Evolutionary conservation across 2,888 invertebrate genomes (phyloP).

Genomic region (Lottia gigantea): DNA sequence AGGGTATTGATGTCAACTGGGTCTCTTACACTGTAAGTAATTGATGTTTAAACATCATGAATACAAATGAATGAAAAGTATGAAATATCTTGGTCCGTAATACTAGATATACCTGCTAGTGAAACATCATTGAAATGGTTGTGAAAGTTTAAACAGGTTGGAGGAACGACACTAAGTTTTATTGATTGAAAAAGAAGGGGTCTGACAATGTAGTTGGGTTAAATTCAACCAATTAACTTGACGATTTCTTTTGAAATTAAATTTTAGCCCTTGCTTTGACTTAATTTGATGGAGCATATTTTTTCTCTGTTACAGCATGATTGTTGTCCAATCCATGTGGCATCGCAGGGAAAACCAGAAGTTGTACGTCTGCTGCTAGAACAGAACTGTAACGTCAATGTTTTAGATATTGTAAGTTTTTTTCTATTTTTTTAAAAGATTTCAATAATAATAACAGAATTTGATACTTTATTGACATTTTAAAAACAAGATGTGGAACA

Average conservation of each 20-base stretch:
- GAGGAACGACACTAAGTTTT: too few species aligned
- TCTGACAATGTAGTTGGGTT: too few species aligned
- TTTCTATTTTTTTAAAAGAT: not conserved
- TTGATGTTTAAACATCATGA: not conserved
- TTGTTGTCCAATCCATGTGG: constrained; percentile 67
- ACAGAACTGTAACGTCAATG: constrained; percentile 64
- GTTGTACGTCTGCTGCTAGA: constrained; percentile 65
- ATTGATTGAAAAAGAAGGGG: too few species aligned
- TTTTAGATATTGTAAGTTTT: constrained; percentile 63
- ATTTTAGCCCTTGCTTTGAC: too few species aligned
- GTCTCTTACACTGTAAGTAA: constrained; percentile 65
- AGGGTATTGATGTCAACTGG: constrained; percentile 68
- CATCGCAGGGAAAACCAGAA: constrained; percentile 67
- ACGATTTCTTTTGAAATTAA: too few species aligned
- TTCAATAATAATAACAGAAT: too few species aligned
- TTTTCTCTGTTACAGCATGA: constrained; percentile 59
- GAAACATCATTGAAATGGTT: too few species aligned
- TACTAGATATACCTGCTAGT: too few species aligned
- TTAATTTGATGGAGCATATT: not conserved
- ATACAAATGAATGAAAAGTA: too few species aligned
- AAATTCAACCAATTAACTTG: too few species aligned
- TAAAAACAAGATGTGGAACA: not conserved
- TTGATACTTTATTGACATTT: not conserved
- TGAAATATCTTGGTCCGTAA: too few species aligned
- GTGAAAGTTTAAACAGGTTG: too few species aligned